Percentiles rank a stretch among this genome's conserved stretches.
Evolutionary conservation across 2,797 vertebrate species (phyloP).

Genomic region (Syngnathus rostellatus): DNA sequence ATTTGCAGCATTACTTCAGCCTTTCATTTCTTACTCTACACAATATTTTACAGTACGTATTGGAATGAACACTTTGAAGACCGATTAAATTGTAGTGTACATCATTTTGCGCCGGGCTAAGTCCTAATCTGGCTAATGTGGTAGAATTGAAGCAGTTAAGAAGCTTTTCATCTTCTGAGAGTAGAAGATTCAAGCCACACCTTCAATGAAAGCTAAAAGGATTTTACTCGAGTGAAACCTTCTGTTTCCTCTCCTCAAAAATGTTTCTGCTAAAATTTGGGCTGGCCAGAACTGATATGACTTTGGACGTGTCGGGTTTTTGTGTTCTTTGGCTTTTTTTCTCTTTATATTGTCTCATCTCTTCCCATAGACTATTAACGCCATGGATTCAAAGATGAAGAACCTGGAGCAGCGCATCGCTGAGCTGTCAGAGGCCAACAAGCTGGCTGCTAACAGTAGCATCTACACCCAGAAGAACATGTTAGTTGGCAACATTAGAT

Average conservation of each 20-base stretch:
- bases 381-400: slow-evolving; percentile 98
- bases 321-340: neutral
- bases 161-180: slow-evolving; percentile 57
- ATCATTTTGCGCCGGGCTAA: slow-evolving; percentile 36
- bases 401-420: slow-evolving; percentile 95
- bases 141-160: slow-evolving; percentile 54
- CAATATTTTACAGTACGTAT: slow-evolving; percentile 19
- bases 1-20: neutral
- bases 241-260: slow-evolving; percentile 17
- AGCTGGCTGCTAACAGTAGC: slow-evolving; percentile 97
- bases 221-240: slow-evolving; percentile 37
- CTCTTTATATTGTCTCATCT: slow-evolving; percentile 5
- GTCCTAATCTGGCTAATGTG: slow-evolving; percentile 61
- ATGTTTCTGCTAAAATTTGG: neutral
- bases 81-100: slow-evolving; percentile 38
- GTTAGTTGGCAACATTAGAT: slow-evolving; percentile 69
- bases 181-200: slow-evolving; percentile 43
- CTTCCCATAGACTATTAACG: slow-evolving; percentile 86
- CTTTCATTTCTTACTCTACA: slow-evolving; percentile 19
- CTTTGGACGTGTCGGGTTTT: neutral
- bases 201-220: slow-evolving; percentile 43
- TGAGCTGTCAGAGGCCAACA: slow-evolving; percentile 96
- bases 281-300: slow-evolving; percentile 9
- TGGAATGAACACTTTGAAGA: slow-evolving; percentile 13
- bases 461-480: slow-evolving; percentile 99